Base-by-base conservation (phyloP, 1,140 invertebrate genomes). In the Aphaenogaster ashmeadi region DNA sequence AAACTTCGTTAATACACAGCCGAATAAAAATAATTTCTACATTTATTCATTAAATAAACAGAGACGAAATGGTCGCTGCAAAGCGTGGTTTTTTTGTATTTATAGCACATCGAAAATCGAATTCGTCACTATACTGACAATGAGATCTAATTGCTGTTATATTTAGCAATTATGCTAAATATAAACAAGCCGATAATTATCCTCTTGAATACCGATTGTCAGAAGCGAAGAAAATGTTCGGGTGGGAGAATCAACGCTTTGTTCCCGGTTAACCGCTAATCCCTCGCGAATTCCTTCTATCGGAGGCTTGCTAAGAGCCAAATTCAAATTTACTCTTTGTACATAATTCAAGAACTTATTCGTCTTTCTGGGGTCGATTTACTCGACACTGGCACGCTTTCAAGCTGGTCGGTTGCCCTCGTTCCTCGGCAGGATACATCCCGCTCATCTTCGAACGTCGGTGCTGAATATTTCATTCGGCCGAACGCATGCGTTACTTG, bases 281-380 rank as follows among this genome's bases (percentile, higher is more conserved):
- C 15, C 33, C 54, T 7, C 33, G 78, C 36, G n/a, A 44, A 41
- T n/a, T 69, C 41, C 27, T 58, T 3, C 18, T n/a, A 3, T 21
- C 79, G 21, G 8, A 33, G 50, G 15, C 15, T 81, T 47, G 79
- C 66, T 58, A 15, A 74, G 52, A 60, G 47, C 54, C 47, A 54
- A 66, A 86, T 86, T 86, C 54, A 78, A 86, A 79, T 78, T 86
- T 78, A 58, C 21, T 41, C 74, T 41, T 36, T 78, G 74, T 86
- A 78, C 74, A 86, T 86, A 86, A 86, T 86, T 86, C 60, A 86
- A 21, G 58, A 86, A 86, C 83, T 86, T 86, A 66, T 64, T 47
- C 83, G 47, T 77, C 60, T 52, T 79, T 66, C 60, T 27, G n/a
- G n/a, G 74, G 21, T 79, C 74, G 83, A 56, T 86, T 86, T 78